Base-by-base conservation (phyloP, 2,113 vertebrate genomes). In the Choloepus hoffmanni region DNA sequence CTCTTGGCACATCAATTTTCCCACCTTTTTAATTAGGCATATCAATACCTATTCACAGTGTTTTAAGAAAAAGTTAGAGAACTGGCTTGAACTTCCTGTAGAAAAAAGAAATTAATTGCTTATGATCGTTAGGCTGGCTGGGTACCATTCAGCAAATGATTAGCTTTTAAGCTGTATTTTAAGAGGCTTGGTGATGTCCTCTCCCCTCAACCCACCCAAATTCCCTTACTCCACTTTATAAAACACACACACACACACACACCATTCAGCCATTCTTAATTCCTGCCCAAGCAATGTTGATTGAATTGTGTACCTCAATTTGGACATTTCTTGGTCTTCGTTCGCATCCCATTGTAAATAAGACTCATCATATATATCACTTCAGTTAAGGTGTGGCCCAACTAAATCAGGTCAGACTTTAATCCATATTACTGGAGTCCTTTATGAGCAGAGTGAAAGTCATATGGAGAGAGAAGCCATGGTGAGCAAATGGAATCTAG, bases 81-180 rank as follows among this genome's bases (percentile, higher is more conserved):
- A 86, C 19, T 19, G 92, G 26, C 24, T 73, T 70, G 53, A 96
- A 94, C 40, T 93, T 95, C 40, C 26, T 40, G 45, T 43, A 93
- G 40, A 40, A 45, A 94, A 85, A 90, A 85, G 15, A 60, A 91
- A 48, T 62, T 28, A 74, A 55, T 77, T 68, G 15, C 53, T 68
- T 33, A 45, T 19, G 82, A 62, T 48, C 26, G 15, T 36, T 95
- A 12, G 63, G 26, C 36, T 77, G 36, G 7, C 15, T 74, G 6
- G 1, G 13, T 78, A 19, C n/a, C 15, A 45, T 72, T 89, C n/a
- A 79, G 43, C 63, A 90, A 74, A 79, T n/a, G 9, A 6, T 55
- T 55, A 45, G 15, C 43, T 53, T 19, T 76, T 11, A 96, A 83
- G 4, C 19, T 79, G 30, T 85, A 62, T 87, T 85, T 93, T 84